Percentiles rank a stretch among this genome's conserved stretches.
phyloP scores from a whole-genome alignment of 2,113 vertebrate species.

The Scolopax mira region DNA sequence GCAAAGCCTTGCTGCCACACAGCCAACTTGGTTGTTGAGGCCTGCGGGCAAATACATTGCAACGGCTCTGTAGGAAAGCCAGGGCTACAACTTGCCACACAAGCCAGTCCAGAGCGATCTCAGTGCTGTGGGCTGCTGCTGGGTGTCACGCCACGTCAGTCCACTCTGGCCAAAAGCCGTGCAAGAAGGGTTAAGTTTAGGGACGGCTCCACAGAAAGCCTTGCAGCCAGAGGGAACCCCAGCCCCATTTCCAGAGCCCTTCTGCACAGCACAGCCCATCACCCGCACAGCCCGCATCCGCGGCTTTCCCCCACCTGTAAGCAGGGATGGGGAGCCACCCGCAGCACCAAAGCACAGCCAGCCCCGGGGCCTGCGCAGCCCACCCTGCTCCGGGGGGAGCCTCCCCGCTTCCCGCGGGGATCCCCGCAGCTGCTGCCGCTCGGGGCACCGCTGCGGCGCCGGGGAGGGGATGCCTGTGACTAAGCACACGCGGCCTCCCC shows the following conservation, averaged over 20 bases:
- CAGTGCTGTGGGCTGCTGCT: neutral
- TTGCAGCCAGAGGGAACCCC: neutral
- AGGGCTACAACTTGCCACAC: neutral
- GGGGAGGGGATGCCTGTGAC: neutral
- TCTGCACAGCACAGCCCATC: neutral
- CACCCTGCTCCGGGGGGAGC: neutral
- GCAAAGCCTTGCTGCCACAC: neutral
- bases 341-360: neutral
- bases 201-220: neutral
- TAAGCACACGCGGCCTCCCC: slow-evolving; percentile 27
- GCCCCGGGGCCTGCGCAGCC: neutral
- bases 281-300: neutral
- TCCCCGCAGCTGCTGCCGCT: neutral
- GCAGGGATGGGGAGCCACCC: neutral
- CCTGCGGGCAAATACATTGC: neutral
- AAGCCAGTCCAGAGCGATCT: neutral
- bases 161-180: neutral
- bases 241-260: no score
- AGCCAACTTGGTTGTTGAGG: neutral
- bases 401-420: neutral
- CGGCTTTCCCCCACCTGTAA: neutral
- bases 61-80: neutral
- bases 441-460: neutral
- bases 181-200: neutral
- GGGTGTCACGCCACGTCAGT: neutral